These are phyloP conservation scores for Timandra comae DNA, from an alignment of 2,888 invertebrate genomes.

Conservation along the genomic window DNA sequence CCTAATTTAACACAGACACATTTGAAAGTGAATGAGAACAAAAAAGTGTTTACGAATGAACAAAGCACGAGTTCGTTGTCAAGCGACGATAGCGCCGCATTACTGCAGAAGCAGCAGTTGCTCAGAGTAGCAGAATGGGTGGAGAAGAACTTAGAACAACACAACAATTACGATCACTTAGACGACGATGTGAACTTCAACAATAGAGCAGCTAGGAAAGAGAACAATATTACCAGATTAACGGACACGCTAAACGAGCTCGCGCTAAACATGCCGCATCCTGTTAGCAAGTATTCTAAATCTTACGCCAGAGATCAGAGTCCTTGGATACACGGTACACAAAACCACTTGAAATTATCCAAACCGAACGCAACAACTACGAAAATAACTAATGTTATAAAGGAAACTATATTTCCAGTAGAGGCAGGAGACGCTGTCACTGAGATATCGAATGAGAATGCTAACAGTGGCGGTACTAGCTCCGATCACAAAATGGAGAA, in stretches of 20 bases:
- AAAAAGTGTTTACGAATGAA: slow-evolving; percentile 65
- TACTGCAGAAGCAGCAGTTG: slow-evolving; percentile 79
- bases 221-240: slow-evolving; percentile 54
- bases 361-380: slow-evolving; percentile 27
- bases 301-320: slow-evolving; percentile 47
- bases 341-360: slow-evolving; percentile 28
- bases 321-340: slow-evolving; percentile 44
- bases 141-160: slow-evolving; percentile 78
- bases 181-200: slow-evolving; percentile 59
- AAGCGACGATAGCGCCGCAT: slow-evolving; percentile 72
- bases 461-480: slow-evolving; percentile 34
- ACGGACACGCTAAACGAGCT: slow-evolving; percentile 64
- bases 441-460: slow-evolving; percentile 51
- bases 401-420: slow-evolving; percentile 66
- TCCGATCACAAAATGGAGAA: slow-evolving; percentile 41
- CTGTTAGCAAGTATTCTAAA: slow-evolving; percentile 66
- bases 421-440: slow-evolving; percentile 57
- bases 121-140: slow-evolving; percentile 88
- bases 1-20: slow-evolving; percentile 69
- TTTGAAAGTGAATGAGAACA: slow-evolving; percentile 63
- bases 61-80: slow-evolving; percentile 72
- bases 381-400: slow-evolving; percentile 47
- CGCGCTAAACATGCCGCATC: slow-evolving; percentile 69
- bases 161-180: slow-evolving; percentile 61
- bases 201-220: slow-evolving; percentile 45